Percentiles rank a stretch among this genome's conserved stretches.
Evolutionary conservation across 2,888 invertebrate genomes (phyloP).

Genomic region (Aporophyla nigra): DNA sequence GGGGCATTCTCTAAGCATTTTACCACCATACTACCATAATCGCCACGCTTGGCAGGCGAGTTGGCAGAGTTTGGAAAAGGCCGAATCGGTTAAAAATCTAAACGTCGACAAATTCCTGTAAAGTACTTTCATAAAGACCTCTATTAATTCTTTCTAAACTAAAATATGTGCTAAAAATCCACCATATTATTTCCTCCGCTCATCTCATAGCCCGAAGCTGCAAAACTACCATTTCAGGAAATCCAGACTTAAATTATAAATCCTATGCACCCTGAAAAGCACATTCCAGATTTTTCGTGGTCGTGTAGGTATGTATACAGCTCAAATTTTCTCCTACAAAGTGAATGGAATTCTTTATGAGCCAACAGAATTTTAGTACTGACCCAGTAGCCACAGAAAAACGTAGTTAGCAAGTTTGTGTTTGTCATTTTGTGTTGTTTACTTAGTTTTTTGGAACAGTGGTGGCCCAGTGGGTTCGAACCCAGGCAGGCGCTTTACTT

Average conservation of each 20-base stretch:
- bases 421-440: slow-evolving; percentile 28
- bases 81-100: neutral
- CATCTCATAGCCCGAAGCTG: slow-evolving; percentile 8
- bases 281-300: slow-evolving; percentile 48
- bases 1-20: no score
- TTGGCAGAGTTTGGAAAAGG: no score
- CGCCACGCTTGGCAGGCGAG: no score
- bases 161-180: neutral
- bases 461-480: no score
- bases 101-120: neutral
- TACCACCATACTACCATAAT: no score
- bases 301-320: slow-evolving; percentile 16
- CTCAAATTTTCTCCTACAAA: slow-evolving; percentile 49
- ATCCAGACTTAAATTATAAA: slow-evolving; percentile 53
- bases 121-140: neutral
- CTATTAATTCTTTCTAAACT: neutral
- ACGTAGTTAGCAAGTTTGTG: slow-evolving; percentile 46
- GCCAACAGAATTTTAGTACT: slow-evolving; percentile 52
- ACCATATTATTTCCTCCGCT: neutral
- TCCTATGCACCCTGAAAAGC: slow-evolving; percentile 48
- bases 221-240: slow-evolving; percentile 45
- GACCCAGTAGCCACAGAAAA: slow-evolving; percentile 46
- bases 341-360: slow-evolving; percentile 66
- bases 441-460: slow-evolving; percentile 13
- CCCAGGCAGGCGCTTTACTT: no score